These are phyloP conservation scores for Ecdyonurus torrentis DNA, from an alignment of 2,888 invertebrate genomes.

Conservation along the genomic window DNA sequence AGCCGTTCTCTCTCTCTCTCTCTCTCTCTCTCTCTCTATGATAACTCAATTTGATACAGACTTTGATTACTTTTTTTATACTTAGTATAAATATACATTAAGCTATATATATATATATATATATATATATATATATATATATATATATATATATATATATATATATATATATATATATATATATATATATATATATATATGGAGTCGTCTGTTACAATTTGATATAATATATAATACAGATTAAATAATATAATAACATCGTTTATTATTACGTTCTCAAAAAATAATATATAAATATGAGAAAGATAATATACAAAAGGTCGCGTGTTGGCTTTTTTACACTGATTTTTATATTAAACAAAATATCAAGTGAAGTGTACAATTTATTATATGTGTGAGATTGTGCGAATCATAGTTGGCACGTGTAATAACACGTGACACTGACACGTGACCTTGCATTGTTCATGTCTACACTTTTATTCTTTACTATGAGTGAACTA, in stretches of 20 bases:
- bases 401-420: not conserved
- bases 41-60: no score
- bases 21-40: no score
- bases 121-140: not conserved
- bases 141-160: not conserved
- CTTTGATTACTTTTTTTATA: no score
- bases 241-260: not conserved
- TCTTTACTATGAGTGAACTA: not conserved
- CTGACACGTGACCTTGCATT: not conserved
- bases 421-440: not conserved
- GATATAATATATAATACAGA: not conserved
- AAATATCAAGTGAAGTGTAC: not conserved
- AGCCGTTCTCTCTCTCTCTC: no score
- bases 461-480: not conserved
- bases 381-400: not conserved
- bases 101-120: not conserved
- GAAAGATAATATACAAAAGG: not conserved
- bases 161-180: not conserved
- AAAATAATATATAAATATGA: not conserved
- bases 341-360: not conserved
- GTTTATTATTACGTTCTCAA: not conserved
- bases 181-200: not conserved
- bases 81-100: no score
- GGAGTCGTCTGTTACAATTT: not conserved
- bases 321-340: not conserved